Percentiles rank a stretch among this genome's conserved stretches.
Evolutionary conservation across 2,888 invertebrate species (phyloP).

Genomic region (Agriotes lineatus): DNA sequence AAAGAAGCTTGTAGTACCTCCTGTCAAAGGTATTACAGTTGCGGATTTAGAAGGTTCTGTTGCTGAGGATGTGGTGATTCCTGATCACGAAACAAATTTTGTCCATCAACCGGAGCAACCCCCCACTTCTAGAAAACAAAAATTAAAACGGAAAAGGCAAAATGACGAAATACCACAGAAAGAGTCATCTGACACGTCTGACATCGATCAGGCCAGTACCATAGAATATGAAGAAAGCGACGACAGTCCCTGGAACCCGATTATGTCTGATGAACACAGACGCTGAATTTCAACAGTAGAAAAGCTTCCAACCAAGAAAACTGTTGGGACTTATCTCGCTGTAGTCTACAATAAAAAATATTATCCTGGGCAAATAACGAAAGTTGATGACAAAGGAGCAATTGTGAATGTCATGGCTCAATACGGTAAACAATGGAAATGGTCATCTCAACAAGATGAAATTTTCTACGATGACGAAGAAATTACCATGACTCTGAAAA

Average conservation of each 20-base stretch:
- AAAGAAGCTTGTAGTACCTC: too few relatives aligned
- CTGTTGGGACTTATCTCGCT: background rate
- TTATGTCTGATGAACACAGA: too few relatives aligned
- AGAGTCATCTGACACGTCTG: too few relatives aligned
- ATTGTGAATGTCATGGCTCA: slow-evolving; percentile 49
- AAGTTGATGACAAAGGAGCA: slow-evolving; percentile 52
- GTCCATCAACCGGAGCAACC: background rate
- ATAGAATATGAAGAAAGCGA: background rate
- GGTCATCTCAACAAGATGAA: background rate
- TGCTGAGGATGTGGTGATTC: too few relatives aligned
- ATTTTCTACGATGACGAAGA: background rate
- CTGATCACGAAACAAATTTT: background rate
- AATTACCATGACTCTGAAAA: background rate
- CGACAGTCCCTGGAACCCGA: background rate
- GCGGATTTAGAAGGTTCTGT: too few relatives aligned
- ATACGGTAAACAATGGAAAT: slow-evolving; percentile 34
- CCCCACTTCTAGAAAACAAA: too few relatives aligned
- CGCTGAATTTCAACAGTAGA: too few relatives aligned
- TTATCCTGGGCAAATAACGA: background rate
- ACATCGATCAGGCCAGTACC: too few relatives aligned
- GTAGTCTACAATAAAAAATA: too few relatives aligned
- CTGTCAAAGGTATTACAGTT: too few relatives aligned
- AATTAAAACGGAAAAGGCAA: background rate
- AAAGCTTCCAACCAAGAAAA: background rate
- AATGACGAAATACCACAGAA: too few relatives aligned